A percentile compares a stretch with the other conserved stretches of the same genome.
phyloP scores from a whole-genome alignment of 2,888 invertebrate genomes.

The Drosophila ustulata region DNA sequence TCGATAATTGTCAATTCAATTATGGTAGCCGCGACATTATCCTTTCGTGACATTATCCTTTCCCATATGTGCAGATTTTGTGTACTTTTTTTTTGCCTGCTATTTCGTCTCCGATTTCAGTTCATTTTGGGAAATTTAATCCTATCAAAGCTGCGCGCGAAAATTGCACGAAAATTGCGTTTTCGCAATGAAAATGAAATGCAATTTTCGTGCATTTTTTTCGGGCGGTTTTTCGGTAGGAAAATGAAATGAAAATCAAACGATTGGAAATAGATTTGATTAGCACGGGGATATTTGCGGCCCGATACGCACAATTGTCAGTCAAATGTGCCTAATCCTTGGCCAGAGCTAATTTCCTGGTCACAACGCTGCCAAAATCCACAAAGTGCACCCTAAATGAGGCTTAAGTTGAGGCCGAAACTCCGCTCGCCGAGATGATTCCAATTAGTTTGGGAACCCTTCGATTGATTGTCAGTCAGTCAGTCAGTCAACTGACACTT shows the following conservation, averaged over 20 bases:
- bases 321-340: conserved; percentile 80
- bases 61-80: conserved; percentile 67
- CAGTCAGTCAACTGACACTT: conserved; percentile 71
- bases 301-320: conserved; percentile 77
- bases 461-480: conserved; percentile 69
- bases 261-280: conserved; percentile 85
- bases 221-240: conserved; percentile 49
- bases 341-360: conserved; percentile 81
- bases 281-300: conserved; percentile 59
- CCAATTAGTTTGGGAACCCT: conserved; percentile 83
- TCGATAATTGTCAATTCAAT: conserved; percentile 2
- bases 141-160: conserved; percentile 76
- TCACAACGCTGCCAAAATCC: conserved; percentile 80
- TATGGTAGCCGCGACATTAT: conserved; percentile 56
- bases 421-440: conserved; percentile 74
- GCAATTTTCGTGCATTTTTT: conserved; percentile 8
- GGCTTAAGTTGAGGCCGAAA: conserved; percentile 84
- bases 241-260: conserved; percentile 75
- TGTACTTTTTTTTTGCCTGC: conserved; percentile 13
- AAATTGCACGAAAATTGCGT: conserved; percentile 65
- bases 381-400: conserved; percentile 85
- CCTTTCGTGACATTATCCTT: conserved; percentile 81
- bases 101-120: conserved; percentile 58
- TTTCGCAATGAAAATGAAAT: conserved; percentile 43
- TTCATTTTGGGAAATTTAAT: conserved; percentile 80